Percentiles rank a stretch among this genome's conserved stretches.
Evolutionary conservation across 1,140 invertebrate species (phyloP).

Genomic region (Aphis craccivora): DNA sequence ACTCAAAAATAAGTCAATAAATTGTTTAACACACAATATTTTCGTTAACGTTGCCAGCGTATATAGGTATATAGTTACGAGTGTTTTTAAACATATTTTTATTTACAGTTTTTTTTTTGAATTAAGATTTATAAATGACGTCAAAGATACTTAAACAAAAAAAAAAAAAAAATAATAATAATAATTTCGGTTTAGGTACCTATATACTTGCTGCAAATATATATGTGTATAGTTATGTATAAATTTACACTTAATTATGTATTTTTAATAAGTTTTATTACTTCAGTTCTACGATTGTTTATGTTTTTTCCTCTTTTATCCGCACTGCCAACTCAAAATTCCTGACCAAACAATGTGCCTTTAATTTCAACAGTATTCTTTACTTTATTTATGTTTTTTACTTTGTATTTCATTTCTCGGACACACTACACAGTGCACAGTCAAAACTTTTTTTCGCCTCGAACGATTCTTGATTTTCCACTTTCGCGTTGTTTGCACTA

Average conservation of each 20-base stretch:
- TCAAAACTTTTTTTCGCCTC: not conserved
- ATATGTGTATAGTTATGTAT: not conserved
- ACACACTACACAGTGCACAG: not conserved
- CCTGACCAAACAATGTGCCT: not conserved
- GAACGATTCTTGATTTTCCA: slow-evolving; percentile 22
- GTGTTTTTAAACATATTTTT: too few species aligned
- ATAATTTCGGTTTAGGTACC: not conserved
- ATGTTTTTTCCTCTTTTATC: not conserved
- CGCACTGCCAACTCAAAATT: not conserved
- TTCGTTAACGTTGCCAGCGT: too few species aligned
- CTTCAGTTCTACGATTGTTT: not conserved
- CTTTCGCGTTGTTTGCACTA: not conserved
- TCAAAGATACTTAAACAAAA: not conserved
- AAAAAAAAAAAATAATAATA: not conserved
- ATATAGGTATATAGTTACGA: too few species aligned
- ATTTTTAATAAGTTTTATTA: not conserved
- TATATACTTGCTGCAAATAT: too few species aligned
- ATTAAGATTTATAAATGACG: not conserved
- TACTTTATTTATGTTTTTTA: slow-evolving; percentile 19
- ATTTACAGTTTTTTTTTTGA: not conserved
- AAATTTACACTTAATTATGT: not conserved
- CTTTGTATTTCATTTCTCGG: not conserved
- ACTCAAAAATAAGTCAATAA: not conserved
- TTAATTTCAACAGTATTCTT: slow-evolving; percentile 13
- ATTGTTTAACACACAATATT: not conserved